Percentiles rank a stretch among this genome's conserved stretches.
phyloP scores from a whole-genome alignment of 2,888 invertebrate species.

The Pardosa pseudoannulata region DNA sequence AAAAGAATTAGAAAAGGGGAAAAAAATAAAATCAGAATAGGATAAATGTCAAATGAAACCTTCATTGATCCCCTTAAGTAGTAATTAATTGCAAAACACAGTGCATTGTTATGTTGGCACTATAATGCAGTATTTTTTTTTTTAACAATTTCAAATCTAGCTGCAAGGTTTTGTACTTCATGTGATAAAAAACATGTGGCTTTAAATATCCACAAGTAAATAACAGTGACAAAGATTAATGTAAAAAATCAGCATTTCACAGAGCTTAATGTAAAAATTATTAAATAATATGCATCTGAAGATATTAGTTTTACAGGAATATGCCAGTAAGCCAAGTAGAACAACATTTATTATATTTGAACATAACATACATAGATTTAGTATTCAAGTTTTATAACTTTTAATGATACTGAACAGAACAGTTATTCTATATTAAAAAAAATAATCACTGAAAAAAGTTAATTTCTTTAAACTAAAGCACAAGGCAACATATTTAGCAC shows the following conservation, averaged over 20 bases:
- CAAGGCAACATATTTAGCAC: too few species aligned
- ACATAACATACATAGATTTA: too few species aligned
- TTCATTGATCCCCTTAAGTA: constrained; percentile 51
- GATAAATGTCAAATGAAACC: background rate
- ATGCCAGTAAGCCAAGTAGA: constrained; percentile 25
- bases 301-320: constrained; percentile 23
- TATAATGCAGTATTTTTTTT: constrained; percentile 21
- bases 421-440: too few species aligned
- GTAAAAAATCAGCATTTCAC: constrained; percentile 25
- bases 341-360: background rate
- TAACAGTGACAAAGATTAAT: constrained; percentile 20
- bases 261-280: constrained; percentile 29
- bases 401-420: too few species aligned
- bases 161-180: constrained; percentile 55
- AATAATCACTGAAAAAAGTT: too few species aligned
- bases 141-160: constrained; percentile 37
- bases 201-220: constrained; percentile 28
- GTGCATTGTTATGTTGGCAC: constrained; percentile 61
- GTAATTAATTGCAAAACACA: constrained; percentile 24
- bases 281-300: too few species aligned
- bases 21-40: too few species aligned
- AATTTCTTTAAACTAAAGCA: too few species aligned
- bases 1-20: too few species aligned
- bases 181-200: constrained; percentile 37
- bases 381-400: too few species aligned